Evolutionary conservation across 2,113 vertebrate species (phyloP).

Genomic region (Campylorhamphus procurvoides): DNA sequence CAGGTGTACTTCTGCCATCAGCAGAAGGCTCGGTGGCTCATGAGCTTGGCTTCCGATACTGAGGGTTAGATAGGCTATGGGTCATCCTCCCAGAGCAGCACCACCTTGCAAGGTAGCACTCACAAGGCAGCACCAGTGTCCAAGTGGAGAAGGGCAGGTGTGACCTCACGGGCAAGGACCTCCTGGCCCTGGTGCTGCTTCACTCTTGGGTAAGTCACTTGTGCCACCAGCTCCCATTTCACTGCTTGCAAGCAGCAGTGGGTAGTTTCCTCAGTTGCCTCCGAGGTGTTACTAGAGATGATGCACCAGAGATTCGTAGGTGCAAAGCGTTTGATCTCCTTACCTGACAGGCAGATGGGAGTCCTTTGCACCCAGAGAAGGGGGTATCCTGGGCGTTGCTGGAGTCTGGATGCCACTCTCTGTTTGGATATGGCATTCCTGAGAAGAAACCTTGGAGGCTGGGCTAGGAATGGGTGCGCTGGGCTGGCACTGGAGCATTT

Average conservation of each 20-base stretch:
- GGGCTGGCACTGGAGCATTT: neutral
- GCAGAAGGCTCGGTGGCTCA: neutral
- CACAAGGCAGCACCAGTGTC: neutral
- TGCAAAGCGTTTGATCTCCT: neutral
- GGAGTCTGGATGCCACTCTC: neutral
- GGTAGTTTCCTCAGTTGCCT: neutral
- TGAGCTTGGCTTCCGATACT: neutral
- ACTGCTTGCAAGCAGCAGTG: neutral
- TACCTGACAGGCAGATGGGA: neutral
- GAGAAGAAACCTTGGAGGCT: neutral
- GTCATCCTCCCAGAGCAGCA: neutral
- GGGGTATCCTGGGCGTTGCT: fast-evolving
- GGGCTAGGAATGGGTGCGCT: neutral
- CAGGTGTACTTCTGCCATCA: neutral
- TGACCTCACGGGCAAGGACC: neutral
- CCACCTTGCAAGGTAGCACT: neutral
- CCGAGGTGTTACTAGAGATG: neutral
- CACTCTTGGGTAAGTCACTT: neutral
- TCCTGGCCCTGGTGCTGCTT: neutral
- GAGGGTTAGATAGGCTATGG: neutral
- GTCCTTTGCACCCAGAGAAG: neutral
- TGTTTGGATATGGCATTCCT: neutral
- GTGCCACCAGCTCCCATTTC: neutral
- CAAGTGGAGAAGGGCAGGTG: neutral
- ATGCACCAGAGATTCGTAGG: neutral